Percentiles rank a stretch among this genome's conserved stretches.
Conservation (phyloP, 92 coral and sea anemone genomes). For the Palythoa heliodiscus region DNA sequence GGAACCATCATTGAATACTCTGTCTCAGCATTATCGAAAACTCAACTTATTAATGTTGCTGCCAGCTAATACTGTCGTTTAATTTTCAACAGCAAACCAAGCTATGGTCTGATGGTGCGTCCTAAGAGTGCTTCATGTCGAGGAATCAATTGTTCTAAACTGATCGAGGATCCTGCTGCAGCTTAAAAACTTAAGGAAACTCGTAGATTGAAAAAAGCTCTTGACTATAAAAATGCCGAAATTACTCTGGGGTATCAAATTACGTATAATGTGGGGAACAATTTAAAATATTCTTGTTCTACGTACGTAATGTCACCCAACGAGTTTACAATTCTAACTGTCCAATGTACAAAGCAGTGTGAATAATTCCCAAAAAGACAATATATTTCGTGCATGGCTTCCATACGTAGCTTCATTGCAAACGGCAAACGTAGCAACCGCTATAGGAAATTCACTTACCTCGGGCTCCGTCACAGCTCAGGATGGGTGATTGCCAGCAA, state of each 20-base stretch:
- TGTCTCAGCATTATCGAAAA: neutral
- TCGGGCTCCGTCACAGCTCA: too few species aligned
- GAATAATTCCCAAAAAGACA: too few species aligned
- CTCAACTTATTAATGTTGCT: neutral
- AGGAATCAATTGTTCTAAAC: constrained; percentile 78
- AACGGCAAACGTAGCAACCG: too few species aligned
- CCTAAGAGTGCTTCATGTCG: constrained; percentile 84
- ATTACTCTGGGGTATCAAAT: neutral
- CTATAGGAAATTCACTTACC: too few species aligned
- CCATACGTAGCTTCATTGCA: too few species aligned
- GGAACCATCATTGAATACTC: constrained; percentile 3
- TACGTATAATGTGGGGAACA: neutral
- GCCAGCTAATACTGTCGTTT: neutral
- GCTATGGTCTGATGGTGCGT: constrained; percentile 83
- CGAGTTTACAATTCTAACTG: too few species aligned
- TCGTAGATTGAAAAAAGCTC: too few species aligned
- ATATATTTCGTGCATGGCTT: too few species aligned
- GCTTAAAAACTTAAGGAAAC: neutral
- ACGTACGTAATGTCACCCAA: too few species aligned
- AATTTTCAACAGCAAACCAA: constrained; percentile 71
- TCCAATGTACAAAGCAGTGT: too few species aligned
- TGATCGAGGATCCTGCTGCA: constrained; percentile 39
- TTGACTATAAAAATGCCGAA: neutral
- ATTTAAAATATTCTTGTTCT: neutral
- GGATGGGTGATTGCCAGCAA: too few species aligned